These are phyloP conservation scores for Dasysyrphus tricinctus DNA, from an alignment of 2,888 invertebrate species.

Conservation along the genomic window DNA sequence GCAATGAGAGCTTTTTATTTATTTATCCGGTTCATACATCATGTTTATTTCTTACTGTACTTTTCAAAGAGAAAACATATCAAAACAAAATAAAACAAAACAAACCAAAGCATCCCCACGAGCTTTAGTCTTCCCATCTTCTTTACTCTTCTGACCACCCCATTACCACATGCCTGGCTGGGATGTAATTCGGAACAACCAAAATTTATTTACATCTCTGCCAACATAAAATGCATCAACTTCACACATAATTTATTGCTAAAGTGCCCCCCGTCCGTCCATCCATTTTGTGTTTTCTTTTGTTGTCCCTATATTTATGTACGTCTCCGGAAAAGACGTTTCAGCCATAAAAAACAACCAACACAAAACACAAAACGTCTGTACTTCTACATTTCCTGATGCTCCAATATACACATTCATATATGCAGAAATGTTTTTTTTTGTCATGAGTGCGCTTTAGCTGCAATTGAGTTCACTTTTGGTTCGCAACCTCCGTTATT, in stretches of 20 bases:
- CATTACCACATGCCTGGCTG: neutral
- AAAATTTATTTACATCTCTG: slow-evolving; percentile 49
- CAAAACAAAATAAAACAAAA: slow-evolving; percentile 21
- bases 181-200: slow-evolving; percentile 9
- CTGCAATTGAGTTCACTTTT: slow-evolving; percentile 60
- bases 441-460: slow-evolving; percentile 57
- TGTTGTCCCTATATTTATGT: slow-evolving; percentile 37
- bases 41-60: neutral
- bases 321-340: slow-evolving; percentile 47
- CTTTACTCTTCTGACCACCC: neutral
- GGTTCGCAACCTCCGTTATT: slow-evolving; percentile 45
- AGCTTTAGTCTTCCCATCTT: neutral
- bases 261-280: slow-evolving; percentile 40
- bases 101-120: slow-evolving; percentile 3
- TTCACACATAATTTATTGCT: slow-evolving; percentile 64
- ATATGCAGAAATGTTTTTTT: slow-evolving; percentile 10
- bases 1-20: neutral
- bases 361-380: slow-evolving; percentile 31
- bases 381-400: slow-evolving; percentile 4
- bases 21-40: neutral
- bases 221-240: slow-evolving; percentile 54
- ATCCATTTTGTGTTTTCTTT: slow-evolving; percentile 8
- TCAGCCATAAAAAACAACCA: slow-evolving; percentile 40
- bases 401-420: slow-evolving; percentile 3
- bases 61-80: slow-evolving; percentile 28